Base-by-base conservation (phyloP, 64 coral and sea anemone species). In the Stichodactyla helianthus region DNA sequence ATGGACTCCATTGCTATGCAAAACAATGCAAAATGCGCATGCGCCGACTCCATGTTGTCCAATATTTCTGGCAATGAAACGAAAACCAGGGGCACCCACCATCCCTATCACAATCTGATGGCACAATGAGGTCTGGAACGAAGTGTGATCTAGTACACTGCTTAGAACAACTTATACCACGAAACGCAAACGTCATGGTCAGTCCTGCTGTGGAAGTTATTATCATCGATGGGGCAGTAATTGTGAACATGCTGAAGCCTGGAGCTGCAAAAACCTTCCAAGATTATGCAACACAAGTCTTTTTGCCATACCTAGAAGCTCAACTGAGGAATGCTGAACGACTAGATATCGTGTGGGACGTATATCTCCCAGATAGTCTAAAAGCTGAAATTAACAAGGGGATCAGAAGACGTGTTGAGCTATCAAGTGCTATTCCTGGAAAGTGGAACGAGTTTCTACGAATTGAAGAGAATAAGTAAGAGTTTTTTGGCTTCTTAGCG, bases 201-300 rank as follows among this genome's bases (percentile, higher is more conserved):
- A 35, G 57, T 88, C 76, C 54, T 81, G n/a, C 22, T 59, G 55
- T 80, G 50, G 19, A 88, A 81, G 86, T 81, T 23, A 89, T 83
- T 9, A 88, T 92, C 68, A 22, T 88, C 12, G 91, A 88, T 92
- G 91, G 91, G 10, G 54, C 92, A 64, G 92, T 62, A 14, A 85
- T 89, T 44, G 35, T 44, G 35, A 44, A 44, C 35, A 44, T 93
- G 92, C 74, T 93, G 22, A 54, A 77, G 71, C 92, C 87, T 52
- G 86, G 91, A 70, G 51, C 61, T 59, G 78, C 84, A 77, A 87
- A 70, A 86, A 87, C 76, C 22, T 91, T 91, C 22, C 50, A 54
- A 20, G 84, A 91, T 53, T 87, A 91, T 82, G 87, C 9, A 77
- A 18, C 27, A 52, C 55, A 91, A 68, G 83, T 83, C 51, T 93